Evolutionary conservation across 1,140 invertebrate genomes (phyloP).

Genomic region (Holcopasites calliopsidis): DNA sequence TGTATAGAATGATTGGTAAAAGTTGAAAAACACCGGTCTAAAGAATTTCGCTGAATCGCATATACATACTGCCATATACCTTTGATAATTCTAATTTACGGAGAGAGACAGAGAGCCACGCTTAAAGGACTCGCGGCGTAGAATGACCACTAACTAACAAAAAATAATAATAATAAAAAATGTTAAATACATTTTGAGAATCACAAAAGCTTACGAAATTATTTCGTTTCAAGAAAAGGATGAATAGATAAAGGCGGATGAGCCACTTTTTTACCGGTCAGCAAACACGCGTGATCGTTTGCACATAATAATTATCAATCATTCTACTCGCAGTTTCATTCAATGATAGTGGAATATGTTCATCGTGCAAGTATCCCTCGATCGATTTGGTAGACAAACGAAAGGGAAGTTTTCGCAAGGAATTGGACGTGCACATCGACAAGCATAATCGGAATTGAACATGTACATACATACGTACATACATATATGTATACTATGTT

Average conservation of each 20-base stretch:
- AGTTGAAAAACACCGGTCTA: constrained; percentile 47
- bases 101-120: constrained; percentile 56
- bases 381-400: constrained; percentile 50
- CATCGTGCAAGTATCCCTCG: constrained; percentile 15
- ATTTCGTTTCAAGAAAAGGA: constrained; percentile 35
- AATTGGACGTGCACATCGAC: constrained; percentile 48
- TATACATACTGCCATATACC: constrained; percentile 68
- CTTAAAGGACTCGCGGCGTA: constrained; percentile 66
- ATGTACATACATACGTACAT: background rate
- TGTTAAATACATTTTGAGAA: too few species aligned
- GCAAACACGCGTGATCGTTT: constrained; percentile 14
- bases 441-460: constrained; percentile 70
- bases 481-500: constrained; percentile 46
- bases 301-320: background rate
- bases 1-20: background rate
- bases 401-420: too few species aligned
- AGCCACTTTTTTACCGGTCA: constrained; percentile 61
- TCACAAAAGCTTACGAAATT: background rate
- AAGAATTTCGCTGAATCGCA: constrained; percentile 54
- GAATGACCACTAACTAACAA: constrained; percentile 67
- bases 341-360: constrained; percentile 3
- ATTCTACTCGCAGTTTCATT: constrained; percentile 5
- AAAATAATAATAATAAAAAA: constrained; percentile 3
- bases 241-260: constrained; percentile 51
- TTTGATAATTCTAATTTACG: constrained; percentile 57